These are phyloP conservation scores for Lagopus muta DNA, from an alignment of 2,113 vertebrate genomes.

Conservation along the genomic window DNA sequence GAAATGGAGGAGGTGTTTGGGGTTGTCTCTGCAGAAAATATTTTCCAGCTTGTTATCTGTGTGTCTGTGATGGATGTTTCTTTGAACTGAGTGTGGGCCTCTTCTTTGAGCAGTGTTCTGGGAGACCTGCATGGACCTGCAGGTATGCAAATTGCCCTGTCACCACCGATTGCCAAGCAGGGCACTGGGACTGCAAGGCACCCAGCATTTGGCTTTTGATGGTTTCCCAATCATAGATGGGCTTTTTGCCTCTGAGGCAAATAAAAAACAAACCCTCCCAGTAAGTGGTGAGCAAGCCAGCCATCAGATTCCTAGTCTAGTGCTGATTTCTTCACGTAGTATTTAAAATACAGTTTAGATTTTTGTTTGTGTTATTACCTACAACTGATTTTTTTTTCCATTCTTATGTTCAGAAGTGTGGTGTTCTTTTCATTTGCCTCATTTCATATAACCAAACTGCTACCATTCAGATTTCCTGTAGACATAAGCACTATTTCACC, in stretches of 20 bases:
- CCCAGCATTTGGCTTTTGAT: background rate
- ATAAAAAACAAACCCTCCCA: background rate
- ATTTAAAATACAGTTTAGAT: background rate
- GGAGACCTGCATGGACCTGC: fast-evolving
- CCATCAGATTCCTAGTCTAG: background rate
- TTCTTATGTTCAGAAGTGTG: background rate
- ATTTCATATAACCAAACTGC: background rate
- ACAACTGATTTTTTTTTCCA: background rate
- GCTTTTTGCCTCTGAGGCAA: background rate
- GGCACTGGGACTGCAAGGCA: background rate
- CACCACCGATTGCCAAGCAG: background rate
- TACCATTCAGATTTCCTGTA: background rate
- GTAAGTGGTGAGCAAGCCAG: background rate
- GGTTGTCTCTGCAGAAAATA: background rate
- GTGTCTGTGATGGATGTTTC: background rate
- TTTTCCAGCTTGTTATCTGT: background rate
- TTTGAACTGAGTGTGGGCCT: background rate
- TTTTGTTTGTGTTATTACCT: background rate
- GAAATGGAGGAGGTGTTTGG: background rate
- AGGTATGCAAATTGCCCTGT: background rate
- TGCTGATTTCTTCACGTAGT: background rate
- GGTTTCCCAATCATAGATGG: background rate
- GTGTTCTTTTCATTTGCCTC: background rate
- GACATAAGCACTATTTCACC: background rate
- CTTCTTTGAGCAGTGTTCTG: background rate